Evolutionary conservation across 1,140 invertebrate genomes (phyloP), one percentile per base, ranked within the genome.

Genomic region (Uloborus diversus): DNA sequence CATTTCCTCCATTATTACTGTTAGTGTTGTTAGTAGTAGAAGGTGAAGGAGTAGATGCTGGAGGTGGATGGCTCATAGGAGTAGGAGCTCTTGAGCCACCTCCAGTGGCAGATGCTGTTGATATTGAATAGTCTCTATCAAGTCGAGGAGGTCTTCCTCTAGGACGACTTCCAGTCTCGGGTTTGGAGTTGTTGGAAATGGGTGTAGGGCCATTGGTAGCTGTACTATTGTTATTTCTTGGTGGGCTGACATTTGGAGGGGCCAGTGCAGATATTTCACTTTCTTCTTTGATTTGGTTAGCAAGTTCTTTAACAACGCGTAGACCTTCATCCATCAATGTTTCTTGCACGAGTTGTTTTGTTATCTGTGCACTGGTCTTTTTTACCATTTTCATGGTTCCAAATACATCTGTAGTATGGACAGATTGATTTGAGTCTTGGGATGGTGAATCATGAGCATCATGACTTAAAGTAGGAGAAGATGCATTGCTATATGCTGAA

Each of bases 291-390:
- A 81, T 81, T 51, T 81, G 80, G 27, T 78, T 81, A 11, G 75
- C 68, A 25, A 85, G 61, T 70, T 86, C 86, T 80, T 85, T 85
- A 3, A 86, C 85, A 42, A 86, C 85, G 69, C 86, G 81, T 17
- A 86, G 79, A n/a, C 86, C 86, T 83, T 86, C 86, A 65, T 86
- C 84, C 73, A 86, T 84, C n/a, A 86, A 68, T 9, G 86, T 85
- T 73, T 86, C 86, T 66, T 85, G 85, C 68, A 86, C 83, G 56
- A 86, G 68, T 78, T 86, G 86, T 75, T 84, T 87, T 79, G 85
- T 86, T 53, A 82, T 78, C 80, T 84, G 83, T 32, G 82, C 70
- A 59, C 80, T 84, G 4, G 80, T 73, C 59, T 81, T 83, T 51
- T 85, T 85, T 7, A 69, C 64, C 64, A 66, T 69, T 57, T 78